phyloP scores from a whole-genome alignment of 2,113 vertebrate genomes.

The Aix galericulata region DNA sequence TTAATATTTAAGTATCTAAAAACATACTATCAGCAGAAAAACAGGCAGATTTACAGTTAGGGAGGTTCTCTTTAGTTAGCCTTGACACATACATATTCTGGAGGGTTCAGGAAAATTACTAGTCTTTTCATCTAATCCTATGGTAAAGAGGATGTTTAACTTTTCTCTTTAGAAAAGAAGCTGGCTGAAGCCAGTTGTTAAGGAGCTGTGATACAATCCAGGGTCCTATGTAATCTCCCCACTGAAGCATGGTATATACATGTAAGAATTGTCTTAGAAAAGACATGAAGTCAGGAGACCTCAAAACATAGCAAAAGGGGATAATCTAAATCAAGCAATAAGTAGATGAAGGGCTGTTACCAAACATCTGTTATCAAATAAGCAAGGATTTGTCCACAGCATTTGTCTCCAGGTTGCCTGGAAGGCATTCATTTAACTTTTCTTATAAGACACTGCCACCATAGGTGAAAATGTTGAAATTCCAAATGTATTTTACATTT shows the following conservation, averaged over 20 bases:
- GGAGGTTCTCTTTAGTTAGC: slow-evolving; percentile 1
- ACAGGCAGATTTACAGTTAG: slow-evolving; percentile 45
- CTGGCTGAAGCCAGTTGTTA: background rate
- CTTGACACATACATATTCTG: background rate
- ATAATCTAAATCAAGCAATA: background rate
- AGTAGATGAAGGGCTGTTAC: background rate
- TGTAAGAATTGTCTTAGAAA: background rate
- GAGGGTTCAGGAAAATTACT: background rate
- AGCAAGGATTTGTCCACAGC: background rate
- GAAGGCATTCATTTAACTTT: background rate
- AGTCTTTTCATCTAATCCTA: background rate
- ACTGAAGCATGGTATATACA: background rate
- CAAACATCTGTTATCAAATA: background rate
- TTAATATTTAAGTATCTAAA: slow-evolving; percentile 80
- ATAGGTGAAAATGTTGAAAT: background rate
- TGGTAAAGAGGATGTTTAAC: background rate
- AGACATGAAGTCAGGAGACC: background rate
- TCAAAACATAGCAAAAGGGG: background rate
- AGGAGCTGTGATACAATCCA: background rate
- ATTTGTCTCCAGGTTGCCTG: background rate
- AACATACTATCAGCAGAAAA: slow-evolving; percentile 65
- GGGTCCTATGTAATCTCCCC: background rate
- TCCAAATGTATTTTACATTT: background rate
- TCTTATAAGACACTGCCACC: background rate
- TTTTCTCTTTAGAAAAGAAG: background rate